Conservation (phyloP, 2,113 vertebrate species). For the Tinamus guttatus region DNA sequence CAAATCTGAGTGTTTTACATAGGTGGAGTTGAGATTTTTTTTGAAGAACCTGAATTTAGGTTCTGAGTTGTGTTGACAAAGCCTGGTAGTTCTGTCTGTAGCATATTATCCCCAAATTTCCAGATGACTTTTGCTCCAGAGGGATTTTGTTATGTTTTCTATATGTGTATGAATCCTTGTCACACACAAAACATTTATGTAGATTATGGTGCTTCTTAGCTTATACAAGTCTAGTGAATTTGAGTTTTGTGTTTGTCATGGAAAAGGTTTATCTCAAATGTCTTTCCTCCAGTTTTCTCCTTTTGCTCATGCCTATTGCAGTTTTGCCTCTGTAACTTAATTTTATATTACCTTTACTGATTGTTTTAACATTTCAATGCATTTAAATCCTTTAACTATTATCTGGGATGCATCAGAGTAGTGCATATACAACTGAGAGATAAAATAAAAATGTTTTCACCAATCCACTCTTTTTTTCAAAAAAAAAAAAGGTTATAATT, state of each 20-base stretch:
- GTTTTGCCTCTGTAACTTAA: not conserved
- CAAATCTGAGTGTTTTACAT: not conserved
- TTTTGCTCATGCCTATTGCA: not conserved
- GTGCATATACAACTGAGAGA: too few relatives aligned
- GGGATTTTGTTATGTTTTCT: not conserved
- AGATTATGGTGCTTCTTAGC: not conserved
- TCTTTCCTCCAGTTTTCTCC: not conserved
- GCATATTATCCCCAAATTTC: not conserved
- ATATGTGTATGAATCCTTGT: not conserved
- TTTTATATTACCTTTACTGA: not conserved
- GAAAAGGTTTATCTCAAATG: not conserved
- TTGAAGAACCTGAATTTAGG: not conserved
- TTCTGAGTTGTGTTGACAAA: not conserved
- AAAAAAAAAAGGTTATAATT: not conserved
- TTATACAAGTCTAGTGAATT: not conserved
- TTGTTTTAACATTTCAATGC: not conserved
- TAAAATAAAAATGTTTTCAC: not conserved
- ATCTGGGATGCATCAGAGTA: not conserved
- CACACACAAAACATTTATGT: not conserved
- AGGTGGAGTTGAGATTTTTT: not conserved
- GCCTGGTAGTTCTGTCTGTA: fast-evolving
- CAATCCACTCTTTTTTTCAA: not conserved
- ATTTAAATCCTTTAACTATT: not conserved
- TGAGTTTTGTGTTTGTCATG: not conserved
- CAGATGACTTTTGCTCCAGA: not conserved